A percentile compares a stretch with the other conserved stretches of the same genome.
These are phyloP conservation scores for Loxodonta africana DNA, from an alignment of 2,113 vertebrate genomes.

Conservation along the genomic window DNA sequence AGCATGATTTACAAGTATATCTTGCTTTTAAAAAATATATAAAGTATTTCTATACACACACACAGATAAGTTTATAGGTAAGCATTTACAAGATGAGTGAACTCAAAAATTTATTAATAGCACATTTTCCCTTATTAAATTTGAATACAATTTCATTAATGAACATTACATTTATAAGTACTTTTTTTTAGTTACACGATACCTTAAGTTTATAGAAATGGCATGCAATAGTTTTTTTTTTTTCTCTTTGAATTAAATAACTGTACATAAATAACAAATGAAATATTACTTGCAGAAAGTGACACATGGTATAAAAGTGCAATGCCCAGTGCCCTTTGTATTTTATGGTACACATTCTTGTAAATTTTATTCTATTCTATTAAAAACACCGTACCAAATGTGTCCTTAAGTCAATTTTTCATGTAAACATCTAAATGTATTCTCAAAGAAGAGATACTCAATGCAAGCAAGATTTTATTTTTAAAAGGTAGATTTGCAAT, in stretches of 20 bases:
- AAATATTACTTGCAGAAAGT: slow-evolving; percentile 16
- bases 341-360: background rate
- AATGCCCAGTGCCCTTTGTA: background rate
- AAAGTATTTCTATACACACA: background rate
- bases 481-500: slow-evolving; percentile 41
- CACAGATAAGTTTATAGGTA: slow-evolving; percentile 7
- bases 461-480: background rate
- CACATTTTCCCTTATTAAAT: background rate
- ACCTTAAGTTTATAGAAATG: background rate
- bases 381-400: slow-evolving; percentile 60
- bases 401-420: background rate
- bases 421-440: slow-evolving; percentile 55
- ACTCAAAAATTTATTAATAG: slow-evolving; percentile 15
- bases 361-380: background rate
- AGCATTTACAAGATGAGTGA: slow-evolving; percentile 38
- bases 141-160: slow-evolving; percentile 6
- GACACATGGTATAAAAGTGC: background rate
- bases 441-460: slow-evolving; percentile 58
- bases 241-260: slow-evolving; percentile 49
- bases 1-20: slow-evolving; percentile 35
- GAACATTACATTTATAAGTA: background rate
- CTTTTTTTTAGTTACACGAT: slow-evolving; percentile 40
- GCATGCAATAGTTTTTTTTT: background rate
- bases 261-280: background rate
- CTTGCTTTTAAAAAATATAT: slow-evolving; percentile 41